phyloP scores from a whole-genome alignment of 2,888 invertebrate genomes.

The Caenorhabditis sp. region DNA sequence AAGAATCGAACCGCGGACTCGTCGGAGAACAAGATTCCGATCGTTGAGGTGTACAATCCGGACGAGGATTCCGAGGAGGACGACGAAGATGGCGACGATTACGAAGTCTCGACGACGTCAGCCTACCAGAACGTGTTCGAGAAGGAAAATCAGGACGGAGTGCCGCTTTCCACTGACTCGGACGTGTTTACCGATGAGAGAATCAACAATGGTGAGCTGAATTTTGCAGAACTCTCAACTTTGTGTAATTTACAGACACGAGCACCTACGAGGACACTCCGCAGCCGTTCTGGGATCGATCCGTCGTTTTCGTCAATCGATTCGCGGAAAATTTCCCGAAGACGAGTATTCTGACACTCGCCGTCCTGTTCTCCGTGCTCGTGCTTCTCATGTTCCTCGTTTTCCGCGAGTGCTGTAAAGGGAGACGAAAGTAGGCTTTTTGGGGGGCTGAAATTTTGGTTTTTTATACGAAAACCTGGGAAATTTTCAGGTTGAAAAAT shows the following conservation, averaged over 20 bases:
- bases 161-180: background rate
- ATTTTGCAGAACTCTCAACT: too few relatives aligned
- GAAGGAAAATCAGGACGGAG: background rate
- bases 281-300: background rate
- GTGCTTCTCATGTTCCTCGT: background rate
- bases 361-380: background rate
- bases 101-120: background rate
- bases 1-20: too few relatives aligned
- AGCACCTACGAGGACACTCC: background rate
- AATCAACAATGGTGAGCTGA: background rate
- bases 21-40: background rate
- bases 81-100: background rate
- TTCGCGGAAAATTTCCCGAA: background rate
- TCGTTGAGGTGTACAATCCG: too few relatives aligned
- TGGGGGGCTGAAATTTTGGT: too few relatives aligned
- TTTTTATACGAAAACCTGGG: too few relatives aligned
- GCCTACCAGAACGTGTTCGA: background rate
- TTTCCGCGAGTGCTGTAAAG: conserved; percentile 1
- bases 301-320: too few relatives aligned
- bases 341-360: background rate
- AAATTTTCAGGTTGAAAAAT: too few relatives aligned
- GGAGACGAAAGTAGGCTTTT: background rate
- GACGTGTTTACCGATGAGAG: background rate
- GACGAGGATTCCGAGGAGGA: background rate
- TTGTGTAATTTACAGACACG: too few relatives aligned